Conservation (phyloP, 2,888 invertebrate genomes). For the Cetonia aurata region DNA sequence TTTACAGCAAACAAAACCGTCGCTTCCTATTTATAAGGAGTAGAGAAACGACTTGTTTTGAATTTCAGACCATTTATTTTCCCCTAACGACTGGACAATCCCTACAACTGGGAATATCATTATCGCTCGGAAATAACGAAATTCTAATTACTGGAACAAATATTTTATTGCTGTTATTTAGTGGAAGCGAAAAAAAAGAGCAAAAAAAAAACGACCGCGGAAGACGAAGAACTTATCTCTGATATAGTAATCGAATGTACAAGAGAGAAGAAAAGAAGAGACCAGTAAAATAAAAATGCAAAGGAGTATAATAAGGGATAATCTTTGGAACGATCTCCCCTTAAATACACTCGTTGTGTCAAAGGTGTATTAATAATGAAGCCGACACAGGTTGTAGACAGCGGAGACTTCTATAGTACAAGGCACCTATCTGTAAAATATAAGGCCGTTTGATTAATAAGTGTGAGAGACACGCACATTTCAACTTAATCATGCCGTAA, state of each 20-base stretch:
- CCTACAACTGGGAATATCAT: constrained; percentile 31
- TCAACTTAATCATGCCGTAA: constrained; percentile 64
- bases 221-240: constrained; percentile 9
- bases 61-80: constrained; percentile 27
- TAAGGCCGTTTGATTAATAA: constrained; percentile 63
- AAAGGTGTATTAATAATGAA: constrained; percentile 59
- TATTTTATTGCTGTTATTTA: constrained; percentile 44
- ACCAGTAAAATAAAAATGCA: constrained; percentile 62
- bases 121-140: constrained; percentile 41
- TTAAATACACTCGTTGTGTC: constrained; percentile 61
- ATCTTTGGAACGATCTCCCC: constrained; percentile 61
- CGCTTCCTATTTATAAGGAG: no score
- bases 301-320: constrained; percentile 61
- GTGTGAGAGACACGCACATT: constrained; percentile 66
- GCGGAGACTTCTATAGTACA: constrained; percentile 47
- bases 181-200: constrained; percentile 38
- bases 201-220: constrained; percentile 21
- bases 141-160: constrained; percentile 45
- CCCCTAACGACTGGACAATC: constrained; percentile 19
- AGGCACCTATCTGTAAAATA: constrained; percentile 45
- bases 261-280: constrained; percentile 35
- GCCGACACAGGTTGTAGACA: constrained; percentile 53
- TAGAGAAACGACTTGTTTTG: constrained; percentile 7
- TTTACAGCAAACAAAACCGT: no score
- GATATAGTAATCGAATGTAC: background rate